Percentiles rank a stretch among this genome's conserved stretches.
phyloP scores from a whole-genome alignment of 2,888 invertebrate species.

The Ochropacha duplaris region DNA sequence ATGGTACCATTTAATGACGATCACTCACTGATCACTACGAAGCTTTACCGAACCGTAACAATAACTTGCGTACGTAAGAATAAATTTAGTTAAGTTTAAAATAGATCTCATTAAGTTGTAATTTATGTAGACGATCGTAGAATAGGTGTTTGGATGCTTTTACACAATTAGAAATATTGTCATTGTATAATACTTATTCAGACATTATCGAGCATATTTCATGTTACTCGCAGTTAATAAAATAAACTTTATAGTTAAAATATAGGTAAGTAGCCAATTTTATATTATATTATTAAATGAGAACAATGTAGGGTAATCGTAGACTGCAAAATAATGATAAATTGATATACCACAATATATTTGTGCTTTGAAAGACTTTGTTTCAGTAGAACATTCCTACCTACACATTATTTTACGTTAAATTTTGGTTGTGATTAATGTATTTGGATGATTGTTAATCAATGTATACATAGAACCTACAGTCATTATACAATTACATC shows the following conservation, averaged over 20 bases:
- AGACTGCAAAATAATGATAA: conserved; percentile 37
- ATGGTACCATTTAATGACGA: conserved; percentile 25
- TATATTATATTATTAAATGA: conserved; percentile 63
- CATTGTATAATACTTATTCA: conserved; percentile 72
- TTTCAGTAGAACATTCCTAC: conserved; percentile 7
- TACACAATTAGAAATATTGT: conserved; percentile 72
- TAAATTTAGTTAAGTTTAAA: conserved; percentile 39
- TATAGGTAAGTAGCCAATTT: conserved; percentile 70
- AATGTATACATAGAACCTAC: conserved; percentile 51
- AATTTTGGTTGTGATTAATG: conserved; percentile 68
- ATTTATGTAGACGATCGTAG: conserved; percentile 59
- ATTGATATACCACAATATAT: conserved; percentile 37
- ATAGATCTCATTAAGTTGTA: conserved; percentile 44
- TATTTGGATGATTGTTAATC: conserved; percentile 66
- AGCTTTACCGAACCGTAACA: conserved; percentile 75
- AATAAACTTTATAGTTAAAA: conserved; percentile 24
- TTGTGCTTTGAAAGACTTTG: conserved; percentile 38
- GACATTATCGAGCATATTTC: conserved; percentile 58
- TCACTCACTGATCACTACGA: conserved; percentile 40
- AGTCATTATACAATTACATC: conserved; percentile 50
- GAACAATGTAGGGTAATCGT: conserved; percentile 46
- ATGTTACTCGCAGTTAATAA: conserved; percentile 61
- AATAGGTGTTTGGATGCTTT: conserved; percentile 81
- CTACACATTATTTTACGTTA: conserved; percentile 23
- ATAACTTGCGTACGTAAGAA: conserved; percentile 74